These are phyloP conservation scores for Selene dorsalis DNA, from an alignment of 2,797 vertebrate genomes.

Conservation along the genomic window DNA sequence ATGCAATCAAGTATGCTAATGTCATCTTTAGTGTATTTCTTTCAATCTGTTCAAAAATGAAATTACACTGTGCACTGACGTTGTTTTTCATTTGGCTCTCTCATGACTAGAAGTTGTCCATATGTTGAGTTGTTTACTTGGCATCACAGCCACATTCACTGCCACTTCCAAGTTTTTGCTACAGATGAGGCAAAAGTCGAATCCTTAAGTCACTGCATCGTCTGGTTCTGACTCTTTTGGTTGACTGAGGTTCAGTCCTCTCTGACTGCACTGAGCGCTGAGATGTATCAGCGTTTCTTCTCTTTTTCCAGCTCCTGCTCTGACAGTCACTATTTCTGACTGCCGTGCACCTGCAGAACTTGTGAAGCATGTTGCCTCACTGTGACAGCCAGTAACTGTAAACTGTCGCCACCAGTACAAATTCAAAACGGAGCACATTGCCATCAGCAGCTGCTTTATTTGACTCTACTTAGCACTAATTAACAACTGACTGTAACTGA, in stretches of 20 bases:
- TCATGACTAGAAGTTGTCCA: too few relatives aligned
- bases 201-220: neutral
- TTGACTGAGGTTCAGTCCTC: neutral
- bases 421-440: neutral
- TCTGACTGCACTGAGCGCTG: neutral
- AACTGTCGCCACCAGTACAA: neutral
- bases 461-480: neutral
- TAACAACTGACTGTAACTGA: neutral
- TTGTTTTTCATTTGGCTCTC: too few relatives aligned
- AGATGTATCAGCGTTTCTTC: conserved; percentile 14
- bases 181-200: neutral
- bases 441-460: neutral
- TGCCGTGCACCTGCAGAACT: neutral
- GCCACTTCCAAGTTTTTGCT: neutral
- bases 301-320: neutral
- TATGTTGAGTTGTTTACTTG: too few relatives aligned
- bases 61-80: too few relatives aligned
- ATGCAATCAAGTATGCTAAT: too few relatives aligned
- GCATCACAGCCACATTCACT: too few relatives aligned
- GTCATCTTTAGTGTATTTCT: too few relatives aligned
- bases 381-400: neutral
- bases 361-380: neutral
- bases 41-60: too few relatives aligned
- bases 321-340: neutral
- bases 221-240: neutral